Base-by-base conservation (phyloP, 1,140 invertebrate genomes). In the Heliconius melpomene region DNA sequence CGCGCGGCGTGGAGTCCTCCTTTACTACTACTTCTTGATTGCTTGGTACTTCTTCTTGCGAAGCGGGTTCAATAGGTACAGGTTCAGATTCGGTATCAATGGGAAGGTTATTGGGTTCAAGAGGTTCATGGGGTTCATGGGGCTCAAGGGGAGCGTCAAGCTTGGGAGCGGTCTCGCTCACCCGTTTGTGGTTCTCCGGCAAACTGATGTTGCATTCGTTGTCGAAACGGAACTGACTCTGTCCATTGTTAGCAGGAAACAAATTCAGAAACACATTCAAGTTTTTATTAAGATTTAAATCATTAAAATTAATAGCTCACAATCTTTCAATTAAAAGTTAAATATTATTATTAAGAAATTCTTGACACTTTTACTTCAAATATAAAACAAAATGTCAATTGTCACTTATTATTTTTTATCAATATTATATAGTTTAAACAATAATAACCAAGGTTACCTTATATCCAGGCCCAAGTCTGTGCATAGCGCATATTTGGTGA, bases 171-270 rank as follows among this genome's bases (percentile, higher is more conserved):
- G 85, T 89, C 87, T 96, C 95, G 98, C 97, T 98, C 97, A 98
- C 98, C 97, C 98, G 96, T 96, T 98, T 98, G 95, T 98, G 97
- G 96, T 98, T 98, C 95, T 99, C 98, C 94, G 98, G 98, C 91
- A 99, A 96, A 95, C 97, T 98, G 94, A 98, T 96, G 95, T 98
- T 97, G 96, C 98, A 98, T 96, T 99, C 99, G 96, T 99, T 99
- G 96, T 99, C 98, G 96, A 99, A 99, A 90, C 98, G 97, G 96
- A 99, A 99, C 95, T 99, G 98, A 96, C 98, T 99, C 98, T 99
- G 78, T 92, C 91, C 91, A 84, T 77, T 82, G 92, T 90, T 86
- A 91, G 92, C 92, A 87, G 84, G 87, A 90, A 92, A 92, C 81
- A 91, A 92, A 90, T 57, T 78, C 46, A 74, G n/a, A 66, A 66